phyloP scores from a whole-genome alignment of 1,140 invertebrate species.

The Cryptotermes secundus region DNA sequence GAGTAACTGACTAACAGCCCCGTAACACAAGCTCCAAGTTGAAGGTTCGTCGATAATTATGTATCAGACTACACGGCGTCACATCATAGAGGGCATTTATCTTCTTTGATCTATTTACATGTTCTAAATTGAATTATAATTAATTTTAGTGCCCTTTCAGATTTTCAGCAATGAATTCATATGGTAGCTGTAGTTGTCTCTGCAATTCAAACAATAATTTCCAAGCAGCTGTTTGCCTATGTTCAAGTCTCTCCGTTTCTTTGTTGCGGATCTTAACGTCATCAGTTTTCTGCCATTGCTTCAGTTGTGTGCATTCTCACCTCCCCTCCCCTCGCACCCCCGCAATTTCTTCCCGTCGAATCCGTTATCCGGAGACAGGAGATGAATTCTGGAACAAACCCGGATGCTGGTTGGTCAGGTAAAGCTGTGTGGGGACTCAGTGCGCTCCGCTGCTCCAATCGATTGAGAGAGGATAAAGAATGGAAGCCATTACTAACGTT shows the following conservation, averaged over 20 bases:
- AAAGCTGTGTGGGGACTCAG: not conserved
- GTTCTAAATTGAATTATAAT: too few relatives aligned
- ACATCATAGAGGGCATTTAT: too few relatives aligned
- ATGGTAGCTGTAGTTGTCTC: too few relatives aligned
- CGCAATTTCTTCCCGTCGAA: not conserved
- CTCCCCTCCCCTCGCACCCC: not conserved
- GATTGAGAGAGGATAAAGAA: not conserved
- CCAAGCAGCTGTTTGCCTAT: not conserved
- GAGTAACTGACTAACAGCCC: too few relatives aligned
- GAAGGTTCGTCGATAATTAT: too few relatives aligned
- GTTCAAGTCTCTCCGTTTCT: not conserved
- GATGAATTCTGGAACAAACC: not conserved
- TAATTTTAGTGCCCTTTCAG: too few relatives aligned
- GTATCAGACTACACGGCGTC: too few relatives aligned
- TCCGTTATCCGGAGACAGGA: slow-evolving; percentile 13
- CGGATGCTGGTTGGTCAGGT: not conserved
- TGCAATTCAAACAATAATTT: not conserved
- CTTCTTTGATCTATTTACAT: too few relatives aligned
- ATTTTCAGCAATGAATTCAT: too few relatives aligned
- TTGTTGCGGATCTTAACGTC: not conserved
- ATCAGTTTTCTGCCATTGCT: not conserved
- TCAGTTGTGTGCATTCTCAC: not conserved
- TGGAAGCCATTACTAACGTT: not conserved
- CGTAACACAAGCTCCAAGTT: too few relatives aligned
- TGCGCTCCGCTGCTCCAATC: not conserved